These are phyloP conservation scores for Iguana delicatissima DNA, from an alignment of 2,797 vertebrate species.

Conservation along the genomic window DNA sequence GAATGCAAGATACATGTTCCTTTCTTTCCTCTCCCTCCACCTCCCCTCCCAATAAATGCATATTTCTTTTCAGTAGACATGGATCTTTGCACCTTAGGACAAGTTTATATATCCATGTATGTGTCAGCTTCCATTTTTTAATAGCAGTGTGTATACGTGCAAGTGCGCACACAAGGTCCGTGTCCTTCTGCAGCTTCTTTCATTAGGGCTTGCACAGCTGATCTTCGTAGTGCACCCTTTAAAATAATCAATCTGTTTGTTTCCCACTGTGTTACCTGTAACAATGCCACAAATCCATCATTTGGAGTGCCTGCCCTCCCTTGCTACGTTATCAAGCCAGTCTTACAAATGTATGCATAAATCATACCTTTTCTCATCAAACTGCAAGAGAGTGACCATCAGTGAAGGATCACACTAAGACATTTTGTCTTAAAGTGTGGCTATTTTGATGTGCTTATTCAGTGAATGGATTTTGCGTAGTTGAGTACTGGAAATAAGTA, in stretches of 20 bases:
- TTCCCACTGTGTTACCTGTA: neutral
- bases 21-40: neutral
- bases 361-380: neutral
- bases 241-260: neutral
- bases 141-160: neutral
- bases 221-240: neutral
- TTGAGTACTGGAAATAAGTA: neutral
- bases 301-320: neutral
- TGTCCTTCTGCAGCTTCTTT: neutral
- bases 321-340: neutral
- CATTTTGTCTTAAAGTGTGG: neutral
- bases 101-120: neutral
- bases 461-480: neutral
- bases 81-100: neutral
- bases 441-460: neutral
- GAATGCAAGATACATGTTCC: neutral
- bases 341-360: neutral
- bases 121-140: neutral
- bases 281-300: neutral
- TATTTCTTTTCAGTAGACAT: neutral
- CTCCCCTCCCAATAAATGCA: neutral
- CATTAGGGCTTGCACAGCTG: neutral
- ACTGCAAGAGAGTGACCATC: too few relatives aligned
- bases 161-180: neutral
- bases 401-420: neutral